These are phyloP conservation scores for Pocillopora meandrina DNA, from an alignment of 92 coral and sea anemone genomes.

Conservation along the genomic window DNA sequence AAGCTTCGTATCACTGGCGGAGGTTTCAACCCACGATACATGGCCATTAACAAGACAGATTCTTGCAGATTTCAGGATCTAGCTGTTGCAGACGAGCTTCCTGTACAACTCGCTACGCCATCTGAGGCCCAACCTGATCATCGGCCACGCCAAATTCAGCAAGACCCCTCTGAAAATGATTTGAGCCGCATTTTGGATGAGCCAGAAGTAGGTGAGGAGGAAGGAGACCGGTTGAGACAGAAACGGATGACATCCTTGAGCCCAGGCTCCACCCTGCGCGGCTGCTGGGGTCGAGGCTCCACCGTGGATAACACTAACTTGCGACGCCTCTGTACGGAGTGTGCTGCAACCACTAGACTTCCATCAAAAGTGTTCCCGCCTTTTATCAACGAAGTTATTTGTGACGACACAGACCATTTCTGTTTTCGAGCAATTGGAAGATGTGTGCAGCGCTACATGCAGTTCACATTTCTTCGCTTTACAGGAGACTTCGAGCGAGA, in stretches of 20 bases:
- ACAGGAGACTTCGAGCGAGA: conserved; percentile 21
- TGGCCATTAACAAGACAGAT: conserved; percentile 27
- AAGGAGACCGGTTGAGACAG: neutral
- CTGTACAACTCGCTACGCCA: neutral
- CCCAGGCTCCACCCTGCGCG: conserved; percentile 1
- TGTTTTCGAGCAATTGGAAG: conserved; percentile 19
- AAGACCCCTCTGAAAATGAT: neutral
- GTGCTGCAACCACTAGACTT: conserved; percentile 44
- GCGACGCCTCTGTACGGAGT: conserved; percentile 55
- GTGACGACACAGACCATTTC: conserved; percentile 17
- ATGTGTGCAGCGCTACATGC: conserved; percentile 18
- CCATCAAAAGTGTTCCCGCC: conserved; percentile 43
- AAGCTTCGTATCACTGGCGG: conserved; percentile 20
- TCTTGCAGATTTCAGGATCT: conserved; percentile 49
- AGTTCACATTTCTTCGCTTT: conserved; percentile 21
- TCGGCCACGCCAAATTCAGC: too few relatives aligned
- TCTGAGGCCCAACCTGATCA: too few relatives aligned
- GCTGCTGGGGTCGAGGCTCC: conserved; percentile 36
- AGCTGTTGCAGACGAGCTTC: neutral
- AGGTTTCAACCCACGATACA: conserved; percentile 46
- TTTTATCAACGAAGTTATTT: conserved; percentile 62
- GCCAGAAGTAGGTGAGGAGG: neutral
- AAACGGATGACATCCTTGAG: conserved; percentile 1
- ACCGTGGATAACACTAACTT: neutral
- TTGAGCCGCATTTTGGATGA: neutral